Base-by-base conservation (phyloP, 2,113 vertebrate genomes). In the Chaenogobius annularis region DNA sequence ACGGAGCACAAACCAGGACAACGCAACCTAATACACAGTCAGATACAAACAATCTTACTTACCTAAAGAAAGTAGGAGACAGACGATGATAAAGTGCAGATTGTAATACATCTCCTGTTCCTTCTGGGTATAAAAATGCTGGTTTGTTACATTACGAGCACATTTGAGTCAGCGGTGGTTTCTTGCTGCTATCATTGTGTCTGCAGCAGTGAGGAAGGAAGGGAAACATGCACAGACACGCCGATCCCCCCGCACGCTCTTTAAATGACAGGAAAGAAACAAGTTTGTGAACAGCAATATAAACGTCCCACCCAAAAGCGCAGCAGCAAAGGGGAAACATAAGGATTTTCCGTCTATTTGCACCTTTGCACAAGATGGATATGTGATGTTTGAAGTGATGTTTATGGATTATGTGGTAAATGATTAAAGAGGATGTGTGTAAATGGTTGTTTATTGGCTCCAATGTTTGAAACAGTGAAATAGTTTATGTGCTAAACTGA, bases 261-360 rank as follows among this genome's bases (percentile, higher is more conserved):
- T 40, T 31, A 65, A 75, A 79, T 58, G 73, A 73, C 70, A 79
- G 84, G 77, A 85, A 82, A 71, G n/a, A 14, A 52, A 23, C 68
- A 62, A 79, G 47, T 31, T 75, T 61, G 63, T 55, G n/a, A 64
- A 19, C 5, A 37, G 65, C 0, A 23, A 66, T 44, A 44, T 35
- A 15, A 19, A 48, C 10, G 20, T 64, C 64, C 13, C n/a, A 46
- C 47, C 40, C 70, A 61, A 66, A 88, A 69, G 19, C 37, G 69
- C 6, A 54, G 50, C 7, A 2, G 50, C 19, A n/a, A 20, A 9
- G 9, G 50, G 50, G 19, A 54, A 20, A 46, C 10, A 11, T 46
- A 46, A 46, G 44, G 26, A 31, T 1, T 31, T 31, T 31, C 26
- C 4, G 26, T 31, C 26, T 31, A 4, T 31, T 31, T 4, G 26